Conservation (phyloP, 2,797 vertebrate genomes). For the Silurus aristotelis region DNA sequence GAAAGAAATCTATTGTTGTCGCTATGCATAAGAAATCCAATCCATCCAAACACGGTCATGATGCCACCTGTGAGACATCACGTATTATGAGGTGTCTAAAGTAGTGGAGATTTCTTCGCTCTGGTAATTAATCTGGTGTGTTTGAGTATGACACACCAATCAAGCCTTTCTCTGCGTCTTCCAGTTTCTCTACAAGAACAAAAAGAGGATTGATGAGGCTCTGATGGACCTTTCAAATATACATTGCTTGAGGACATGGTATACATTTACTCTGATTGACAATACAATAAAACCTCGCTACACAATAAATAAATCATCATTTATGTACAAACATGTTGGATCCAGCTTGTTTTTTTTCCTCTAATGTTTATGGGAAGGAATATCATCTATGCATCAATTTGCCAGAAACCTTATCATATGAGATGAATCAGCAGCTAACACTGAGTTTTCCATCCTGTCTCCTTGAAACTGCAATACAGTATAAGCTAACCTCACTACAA, state of each 20-base stretch:
- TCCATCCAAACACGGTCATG: constrained; percentile 6
- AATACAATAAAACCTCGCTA: background rate
- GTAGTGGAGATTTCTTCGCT: background rate
- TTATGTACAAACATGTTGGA: background rate
- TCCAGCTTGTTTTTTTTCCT: background rate
- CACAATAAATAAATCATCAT: background rate
- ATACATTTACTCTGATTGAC: background rate
- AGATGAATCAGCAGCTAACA: background rate
- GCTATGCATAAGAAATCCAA: constrained; percentile 17
- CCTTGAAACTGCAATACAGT: background rate
- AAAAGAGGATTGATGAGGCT: background rate
- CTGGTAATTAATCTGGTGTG: background rate
- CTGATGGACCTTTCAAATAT: background rate
- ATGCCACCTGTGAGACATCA: constrained; percentile 15
- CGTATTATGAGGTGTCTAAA: constrained; percentile 10
- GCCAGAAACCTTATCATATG: background rate
- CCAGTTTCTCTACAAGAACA: background rate
- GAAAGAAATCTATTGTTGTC: constrained; percentile 28
- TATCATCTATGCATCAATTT: background rate
- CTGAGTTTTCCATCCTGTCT: background rate
- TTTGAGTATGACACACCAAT: background rate
- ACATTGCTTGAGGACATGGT: background rate
- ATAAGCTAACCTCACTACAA: background rate
- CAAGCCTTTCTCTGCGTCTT: background rate
- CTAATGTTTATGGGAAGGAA: background rate